phyloP scores from a whole-genome alignment of 2,797 vertebrate species.

The Passerculus sandwichensis region DNA sequence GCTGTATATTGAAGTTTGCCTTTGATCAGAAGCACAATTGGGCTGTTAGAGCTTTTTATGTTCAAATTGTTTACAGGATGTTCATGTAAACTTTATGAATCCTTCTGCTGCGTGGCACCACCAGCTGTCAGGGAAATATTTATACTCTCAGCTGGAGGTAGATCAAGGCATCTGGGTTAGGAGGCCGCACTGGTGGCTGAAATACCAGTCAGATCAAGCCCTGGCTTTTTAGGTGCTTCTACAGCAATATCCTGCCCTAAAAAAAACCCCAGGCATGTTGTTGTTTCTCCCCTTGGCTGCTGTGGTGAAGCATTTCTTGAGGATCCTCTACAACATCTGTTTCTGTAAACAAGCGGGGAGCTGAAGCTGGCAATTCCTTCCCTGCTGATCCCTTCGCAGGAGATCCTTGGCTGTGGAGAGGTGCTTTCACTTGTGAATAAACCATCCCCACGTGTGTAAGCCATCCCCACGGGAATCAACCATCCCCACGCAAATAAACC shows the following conservation, averaged over 20 bases:
- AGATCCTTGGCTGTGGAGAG: neutral
- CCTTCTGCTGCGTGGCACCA: conserved; percentile 74
- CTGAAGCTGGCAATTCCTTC: neutral
- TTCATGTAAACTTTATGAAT: conserved; percentile 80
- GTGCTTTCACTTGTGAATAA: neutral
- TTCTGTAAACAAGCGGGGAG: conserved; percentile 32
- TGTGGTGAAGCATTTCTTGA: conserved; percentile 19
- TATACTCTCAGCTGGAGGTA: conserved; percentile 65
- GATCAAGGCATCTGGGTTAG: conserved; percentile 57
- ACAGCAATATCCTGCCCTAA: neutral
- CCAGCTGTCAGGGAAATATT: conserved; percentile 77
- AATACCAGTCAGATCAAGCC: conserved; percentile 15
- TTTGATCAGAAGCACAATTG: conserved; percentile 75
- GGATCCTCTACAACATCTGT: conserved; percentile 23
- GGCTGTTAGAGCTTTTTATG: conserved; percentile 71
- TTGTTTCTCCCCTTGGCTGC: neutral
- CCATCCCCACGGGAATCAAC: neutral
- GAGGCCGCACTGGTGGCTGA: neutral
- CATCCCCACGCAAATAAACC: neutral
- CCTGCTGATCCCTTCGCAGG: neutral
- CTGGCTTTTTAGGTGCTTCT: conserved; percentile 6
- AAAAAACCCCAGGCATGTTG: neutral
- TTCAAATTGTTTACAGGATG: conserved; percentile 79
- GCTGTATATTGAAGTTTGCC: conserved; percentile 55
- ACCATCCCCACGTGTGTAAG: no score